Percentiles rank a stretch among this genome's conserved stretches.
These are phyloP conservation scores for Yoshiicerus persimilis DNA, from an alignment of 1,140 invertebrate species.

Conservation along the genomic window DNA sequence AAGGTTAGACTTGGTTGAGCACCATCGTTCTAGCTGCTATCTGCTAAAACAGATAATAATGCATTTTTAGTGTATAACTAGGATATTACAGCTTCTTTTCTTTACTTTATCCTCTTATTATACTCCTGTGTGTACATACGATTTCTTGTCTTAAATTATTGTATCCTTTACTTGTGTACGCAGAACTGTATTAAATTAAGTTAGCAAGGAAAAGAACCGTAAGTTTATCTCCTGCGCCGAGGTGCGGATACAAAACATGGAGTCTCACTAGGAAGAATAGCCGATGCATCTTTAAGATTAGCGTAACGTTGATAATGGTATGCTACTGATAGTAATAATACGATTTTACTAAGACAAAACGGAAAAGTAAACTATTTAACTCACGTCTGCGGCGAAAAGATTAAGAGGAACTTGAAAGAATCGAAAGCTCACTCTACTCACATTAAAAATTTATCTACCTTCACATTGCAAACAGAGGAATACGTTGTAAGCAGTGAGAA, in stretches of 20 bases:
- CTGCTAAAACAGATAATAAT: neutral
- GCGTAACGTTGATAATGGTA: neutral
- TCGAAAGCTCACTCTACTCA: neutral
- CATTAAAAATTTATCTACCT: too few relatives aligned
- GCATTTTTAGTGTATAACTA: neutral
- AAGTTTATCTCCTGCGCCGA: neutral
- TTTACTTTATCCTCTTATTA: neutral
- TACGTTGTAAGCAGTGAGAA: too few relatives aligned
- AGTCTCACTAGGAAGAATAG: neutral
- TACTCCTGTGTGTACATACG: too few relatives aligned
- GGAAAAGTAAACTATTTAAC: neutral
- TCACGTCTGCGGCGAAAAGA: neutral
- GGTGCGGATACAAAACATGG: neutral
- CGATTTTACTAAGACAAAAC: neutral
- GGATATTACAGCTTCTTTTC: neutral
- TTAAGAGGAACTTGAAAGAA: neutral
- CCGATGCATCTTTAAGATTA: neutral
- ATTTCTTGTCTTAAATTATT: neutral
- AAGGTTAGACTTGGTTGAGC: constrained; percentile 7
- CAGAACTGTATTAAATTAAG: neutral
- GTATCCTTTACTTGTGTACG: neutral
- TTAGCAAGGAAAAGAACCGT: neutral
- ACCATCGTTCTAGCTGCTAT: neutral
- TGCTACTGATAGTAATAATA: neutral
- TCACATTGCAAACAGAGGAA: too few relatives aligned